Conservation (phyloP, 2,888 invertebrate genomes). For the Saturnia japonica region DNA sequence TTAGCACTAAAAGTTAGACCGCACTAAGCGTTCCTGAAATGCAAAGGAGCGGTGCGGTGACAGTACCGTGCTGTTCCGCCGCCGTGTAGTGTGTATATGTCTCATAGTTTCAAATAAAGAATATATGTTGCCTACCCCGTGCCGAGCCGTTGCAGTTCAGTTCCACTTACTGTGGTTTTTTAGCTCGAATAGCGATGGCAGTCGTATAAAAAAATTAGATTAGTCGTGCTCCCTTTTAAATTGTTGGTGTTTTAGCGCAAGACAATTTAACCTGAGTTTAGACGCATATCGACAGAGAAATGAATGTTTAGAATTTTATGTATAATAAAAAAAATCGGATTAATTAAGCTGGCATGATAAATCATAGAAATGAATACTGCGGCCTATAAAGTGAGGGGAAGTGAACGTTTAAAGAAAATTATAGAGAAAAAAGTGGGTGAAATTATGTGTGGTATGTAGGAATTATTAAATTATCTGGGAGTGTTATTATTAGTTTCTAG, state of each 20-base stretch:
- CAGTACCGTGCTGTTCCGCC: too few relatives aligned
- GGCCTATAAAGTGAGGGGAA: neutral
- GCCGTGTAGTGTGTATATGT: too few relatives aligned
- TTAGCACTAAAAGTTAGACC: too few relatives aligned
- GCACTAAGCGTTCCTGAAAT: too few relatives aligned
- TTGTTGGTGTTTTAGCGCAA: neutral
- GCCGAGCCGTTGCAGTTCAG: too few relatives aligned
- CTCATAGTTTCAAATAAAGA: too few relatives aligned
- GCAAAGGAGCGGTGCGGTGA: too few relatives aligned
- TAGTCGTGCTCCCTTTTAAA: constrained; percentile 15
- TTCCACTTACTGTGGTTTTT: too few relatives aligned
- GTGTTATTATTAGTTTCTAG: neutral
- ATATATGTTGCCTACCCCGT: too few relatives aligned
- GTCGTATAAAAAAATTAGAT: constrained; percentile 19
- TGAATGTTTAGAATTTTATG: constrained; percentile 19
- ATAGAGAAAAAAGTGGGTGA: neutral
- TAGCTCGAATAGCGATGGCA: neutral
- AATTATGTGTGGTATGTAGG: neutral
- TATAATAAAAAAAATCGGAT: neutral
- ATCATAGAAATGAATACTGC: neutral
- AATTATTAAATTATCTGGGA: neutral
- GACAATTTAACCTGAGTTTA: constrained; percentile 23
- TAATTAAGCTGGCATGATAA: neutral
- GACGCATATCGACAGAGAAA: constrained; percentile 25
- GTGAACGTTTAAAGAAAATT: neutral